Base-by-base conservation (phyloP, 2,113 vertebrate species). In the Orcinus orca region DNA sequence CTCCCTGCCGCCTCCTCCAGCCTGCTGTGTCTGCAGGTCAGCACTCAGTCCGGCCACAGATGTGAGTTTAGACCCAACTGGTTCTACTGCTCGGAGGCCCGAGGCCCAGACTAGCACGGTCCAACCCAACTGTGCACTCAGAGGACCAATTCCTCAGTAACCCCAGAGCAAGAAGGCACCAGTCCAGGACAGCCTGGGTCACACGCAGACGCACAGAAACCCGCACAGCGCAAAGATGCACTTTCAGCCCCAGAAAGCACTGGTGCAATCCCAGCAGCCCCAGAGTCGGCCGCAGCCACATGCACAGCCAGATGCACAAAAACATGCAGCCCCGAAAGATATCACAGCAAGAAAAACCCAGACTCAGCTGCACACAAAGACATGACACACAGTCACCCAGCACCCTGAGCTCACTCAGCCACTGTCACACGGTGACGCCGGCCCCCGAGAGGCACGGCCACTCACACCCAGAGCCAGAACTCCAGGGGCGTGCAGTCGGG, bases 141-240 rank as follows among this genome's bases (percentile, higher is more conserved):
- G 58, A 29, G 25, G 70, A 23, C 13, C 29, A 29, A 58, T 63
- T 63, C 26, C 83, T 53, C 31, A 26, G 44, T 4, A 6, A 44
- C 53, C 38, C 31, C 15, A 1, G 26, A 33, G 44, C n/a, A 58
- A 88, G 53, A 4, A 76, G 25, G 14, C 63, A 12, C 33, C 31
- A 15, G 58, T 17, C 76, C 13, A 21, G 20, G 62, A 25, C 9
- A 47, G 47, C 18, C 85, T 0, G 0, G 50, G 36, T 23, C 26
- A 23, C 80, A 73, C 7, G 11, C 18, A 73, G 26, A 87, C 29
- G 36, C 85, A 86, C 9, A 12, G 0, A 70, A 94, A 70, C 20
- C 44, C 0, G 0, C 44, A 63, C 50, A 17, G 15, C 3, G 60
- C 82, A 50, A 26, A 9, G 9, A 53, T 2, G 11, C 20, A 25